These are phyloP conservation scores for Porites divaricata DNA, from an alignment of 92 coral and sea anemone genomes.

Conservation along the genomic window DNA sequence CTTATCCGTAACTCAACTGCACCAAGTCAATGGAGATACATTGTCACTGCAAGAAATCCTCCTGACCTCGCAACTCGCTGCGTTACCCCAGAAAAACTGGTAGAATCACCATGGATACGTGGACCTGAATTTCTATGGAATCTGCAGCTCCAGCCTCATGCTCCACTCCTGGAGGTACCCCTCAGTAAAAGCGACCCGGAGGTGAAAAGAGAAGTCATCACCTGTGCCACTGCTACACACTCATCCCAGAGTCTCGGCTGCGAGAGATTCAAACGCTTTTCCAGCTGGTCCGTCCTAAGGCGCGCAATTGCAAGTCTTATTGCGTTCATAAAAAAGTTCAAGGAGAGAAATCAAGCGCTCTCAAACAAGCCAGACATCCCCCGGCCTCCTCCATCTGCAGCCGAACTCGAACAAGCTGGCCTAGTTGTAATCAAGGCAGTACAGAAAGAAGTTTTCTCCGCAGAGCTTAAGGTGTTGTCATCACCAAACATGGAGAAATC, in stretches of 20 bases:
- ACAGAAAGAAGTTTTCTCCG: neutral
- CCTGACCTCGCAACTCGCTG: too few species aligned
- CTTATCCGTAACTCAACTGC: conserved; percentile 26
- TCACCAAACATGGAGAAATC: neutral
- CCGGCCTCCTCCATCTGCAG: neutral
- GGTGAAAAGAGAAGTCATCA: conserved; percentile 6
- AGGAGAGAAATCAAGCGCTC: conserved; percentile 5
- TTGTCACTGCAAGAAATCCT: too few species aligned
- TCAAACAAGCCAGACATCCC: neutral
- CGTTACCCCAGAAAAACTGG: neutral
- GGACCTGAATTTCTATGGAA: neutral
- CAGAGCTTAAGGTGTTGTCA: neutral
- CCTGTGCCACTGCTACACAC: neutral
- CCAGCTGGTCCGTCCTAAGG: conserved; percentile 4
- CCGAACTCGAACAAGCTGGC: neutral
- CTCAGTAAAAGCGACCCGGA: neutral
- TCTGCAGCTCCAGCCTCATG: neutral
- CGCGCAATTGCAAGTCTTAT: neutral
- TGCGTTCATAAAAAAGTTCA: neutral
- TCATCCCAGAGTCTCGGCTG: neutral
- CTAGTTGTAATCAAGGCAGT: neutral
- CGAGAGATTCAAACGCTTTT: neutral
- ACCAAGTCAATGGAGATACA: conserved; percentile 40
- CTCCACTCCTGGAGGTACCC: neutral
- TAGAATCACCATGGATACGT: neutral